A percentile compares a stretch with the other conserved stretches of the same genome.
These are phyloP conservation scores for Pandion haliaetus DNA, from an alignment of 2,113 vertebrate genomes.

Conservation along the genomic window DNA sequence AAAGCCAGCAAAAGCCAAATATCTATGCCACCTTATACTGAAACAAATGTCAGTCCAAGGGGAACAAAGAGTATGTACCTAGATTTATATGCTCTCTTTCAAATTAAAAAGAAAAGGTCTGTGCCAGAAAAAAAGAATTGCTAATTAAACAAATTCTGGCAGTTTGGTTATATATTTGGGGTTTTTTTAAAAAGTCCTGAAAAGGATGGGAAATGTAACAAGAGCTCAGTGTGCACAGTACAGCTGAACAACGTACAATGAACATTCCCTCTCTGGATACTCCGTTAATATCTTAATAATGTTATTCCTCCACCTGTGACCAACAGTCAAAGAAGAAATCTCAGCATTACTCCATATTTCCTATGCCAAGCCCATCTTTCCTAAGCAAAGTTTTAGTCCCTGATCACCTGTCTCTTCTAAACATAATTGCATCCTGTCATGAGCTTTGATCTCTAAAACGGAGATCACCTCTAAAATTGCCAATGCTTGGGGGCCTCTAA, in stretches of 20 bases:
- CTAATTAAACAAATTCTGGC: background rate
- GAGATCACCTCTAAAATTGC: background rate
- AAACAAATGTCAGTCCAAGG: background rate
- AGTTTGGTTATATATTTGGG: background rate
- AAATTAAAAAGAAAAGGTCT: background rate
- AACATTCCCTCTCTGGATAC: background rate
- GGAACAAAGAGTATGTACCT: background rate
- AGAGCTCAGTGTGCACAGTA: background rate
- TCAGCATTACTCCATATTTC: background rate
- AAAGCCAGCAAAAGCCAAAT: background rate
- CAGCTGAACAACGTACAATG: background rate
- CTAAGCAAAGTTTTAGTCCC: background rate
- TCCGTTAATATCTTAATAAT: background rate
- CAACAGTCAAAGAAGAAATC: background rate
- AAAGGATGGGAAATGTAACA: background rate
- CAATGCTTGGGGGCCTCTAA: background rate
- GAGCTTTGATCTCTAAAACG: conserved; percentile 20
- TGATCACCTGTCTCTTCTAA: background rate
- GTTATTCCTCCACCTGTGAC: background rate
- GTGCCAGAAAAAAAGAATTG: background rate
- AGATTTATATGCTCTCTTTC: fast-evolving
- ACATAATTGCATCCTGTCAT: background rate
- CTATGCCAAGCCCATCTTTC: background rate
- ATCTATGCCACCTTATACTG: background rate
- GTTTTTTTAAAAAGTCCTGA: background rate